phyloP scores from a whole-genome alignment of 2,797 vertebrate genomes.

The Mionectes olivaceus region DNA sequence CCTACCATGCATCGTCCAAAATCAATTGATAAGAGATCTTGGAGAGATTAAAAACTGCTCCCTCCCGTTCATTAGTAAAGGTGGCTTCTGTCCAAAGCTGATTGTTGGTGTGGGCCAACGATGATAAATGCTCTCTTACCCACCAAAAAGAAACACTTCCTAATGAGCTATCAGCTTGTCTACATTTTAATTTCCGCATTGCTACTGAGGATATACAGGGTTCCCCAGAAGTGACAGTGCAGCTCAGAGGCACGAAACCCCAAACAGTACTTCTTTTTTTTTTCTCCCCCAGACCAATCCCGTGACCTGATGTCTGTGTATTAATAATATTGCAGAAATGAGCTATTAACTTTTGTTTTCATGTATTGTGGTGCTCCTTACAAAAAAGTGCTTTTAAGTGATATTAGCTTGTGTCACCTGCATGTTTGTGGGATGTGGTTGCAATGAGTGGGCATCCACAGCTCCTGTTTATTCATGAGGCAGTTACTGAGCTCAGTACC shows the following conservation, averaged over 20 bases:
- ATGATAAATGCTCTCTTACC: slow-evolving; percentile 62
- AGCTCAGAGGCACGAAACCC: not conserved
- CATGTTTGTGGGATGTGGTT: not conserved
- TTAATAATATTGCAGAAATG: not conserved
- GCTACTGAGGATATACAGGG: not conserved
- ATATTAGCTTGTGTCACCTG: not conserved
- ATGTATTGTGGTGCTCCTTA: not conserved
- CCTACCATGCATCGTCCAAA: slow-evolving; percentile 57
- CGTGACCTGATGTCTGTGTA: not conserved
- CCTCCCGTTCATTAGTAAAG: slow-evolving; percentile 68
- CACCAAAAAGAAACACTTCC: slow-evolving; percentile 23
- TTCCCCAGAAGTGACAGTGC: not conserved
- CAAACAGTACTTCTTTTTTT: not conserved
- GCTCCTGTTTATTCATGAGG: not conserved
- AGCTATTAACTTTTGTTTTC: not conserved
- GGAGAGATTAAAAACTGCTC: slow-evolving; percentile 64
- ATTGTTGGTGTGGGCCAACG: slow-evolving; percentile 55
- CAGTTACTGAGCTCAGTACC: not conserved
- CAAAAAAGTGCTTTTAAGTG: fast-evolving
- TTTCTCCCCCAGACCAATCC: not conserved
- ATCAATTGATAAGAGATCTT: slow-evolving; percentile 70
- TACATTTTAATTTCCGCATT: slow-evolving; percentile 55
- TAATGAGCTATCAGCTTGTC: slow-evolving; percentile 55
- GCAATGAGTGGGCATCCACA: not conserved
- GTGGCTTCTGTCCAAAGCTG: slow-evolving; percentile 46